Conservation (phyloP, 2,888 invertebrate genomes). For the Trichopoda pennipes region DNA sequence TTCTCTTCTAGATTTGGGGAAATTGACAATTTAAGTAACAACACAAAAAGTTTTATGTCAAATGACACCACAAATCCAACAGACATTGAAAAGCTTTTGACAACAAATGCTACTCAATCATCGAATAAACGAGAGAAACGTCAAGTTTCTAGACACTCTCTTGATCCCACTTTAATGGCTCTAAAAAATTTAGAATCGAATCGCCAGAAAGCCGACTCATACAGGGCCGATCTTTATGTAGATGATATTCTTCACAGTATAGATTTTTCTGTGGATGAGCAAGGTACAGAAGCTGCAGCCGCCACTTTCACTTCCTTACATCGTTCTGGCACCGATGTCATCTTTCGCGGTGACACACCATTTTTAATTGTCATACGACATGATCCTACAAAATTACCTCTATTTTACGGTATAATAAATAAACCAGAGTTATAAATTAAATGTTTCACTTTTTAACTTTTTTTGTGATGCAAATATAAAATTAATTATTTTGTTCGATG, state of each 20-base stretch:
- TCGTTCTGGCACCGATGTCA: constrained; percentile 82
- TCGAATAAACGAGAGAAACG: constrained; percentile 38
- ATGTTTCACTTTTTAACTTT: not conserved
- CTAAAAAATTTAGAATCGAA: constrained; percentile 83
- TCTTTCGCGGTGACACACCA: constrained; percentile 84
- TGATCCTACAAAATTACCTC: constrained; percentile 83
- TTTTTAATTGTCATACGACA: constrained; percentile 86
- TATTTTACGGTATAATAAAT: constrained; percentile 86
- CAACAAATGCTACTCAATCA: not conserved
- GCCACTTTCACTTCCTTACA: constrained; percentile 83
- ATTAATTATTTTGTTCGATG: too few relatives aligned
- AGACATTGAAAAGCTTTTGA: constrained; percentile 1
- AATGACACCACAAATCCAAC: not conserved
- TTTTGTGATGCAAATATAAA: constrained; percentile 34
- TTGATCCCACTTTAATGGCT: constrained; percentile 25
- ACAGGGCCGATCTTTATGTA: constrained; percentile 82
- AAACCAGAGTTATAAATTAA: constrained; percentile 79
- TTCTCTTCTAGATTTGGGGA: constrained; percentile 67
- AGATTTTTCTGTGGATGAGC: constrained; percentile 84
- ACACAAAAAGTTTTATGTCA: not conserved
- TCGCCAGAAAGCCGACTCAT: constrained; percentile 76
- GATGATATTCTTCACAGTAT: constrained; percentile 85
- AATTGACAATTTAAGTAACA: constrained; percentile 3
- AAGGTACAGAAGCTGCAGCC: constrained; percentile 86
- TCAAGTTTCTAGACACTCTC: constrained; percentile 80